Conservation (phyloP, 2,888 invertebrate genomes). For the Leucoma salicis region DNA sequence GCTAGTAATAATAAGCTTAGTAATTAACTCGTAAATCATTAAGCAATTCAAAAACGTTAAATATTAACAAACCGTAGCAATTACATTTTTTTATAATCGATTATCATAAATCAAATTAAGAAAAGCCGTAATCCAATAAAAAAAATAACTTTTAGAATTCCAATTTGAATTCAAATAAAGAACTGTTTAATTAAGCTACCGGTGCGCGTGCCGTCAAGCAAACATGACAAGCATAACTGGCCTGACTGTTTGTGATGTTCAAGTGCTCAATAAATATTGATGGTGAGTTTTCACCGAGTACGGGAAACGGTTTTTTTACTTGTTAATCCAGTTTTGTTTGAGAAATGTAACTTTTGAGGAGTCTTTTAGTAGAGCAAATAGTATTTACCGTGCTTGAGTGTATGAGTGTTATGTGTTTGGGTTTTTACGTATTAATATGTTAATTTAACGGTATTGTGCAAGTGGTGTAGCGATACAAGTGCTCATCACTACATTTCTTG, state of each 20-base stretch:
- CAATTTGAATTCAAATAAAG: conserved; percentile 31
- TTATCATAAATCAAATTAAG: too few relatives aligned
- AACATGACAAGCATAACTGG: conserved; percentile 29
- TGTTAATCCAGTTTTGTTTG: conserved; percentile 15
- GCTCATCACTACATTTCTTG: too few relatives aligned
- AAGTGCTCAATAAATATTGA: conserved; percentile 37
- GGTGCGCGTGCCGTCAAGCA: conserved; percentile 45
- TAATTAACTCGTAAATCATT: too few relatives aligned
- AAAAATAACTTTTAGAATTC: conserved; percentile 13
- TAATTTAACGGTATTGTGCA: not conserved
- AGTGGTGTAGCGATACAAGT: too few relatives aligned
- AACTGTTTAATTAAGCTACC: conserved; percentile 35
- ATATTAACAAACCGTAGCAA: too few relatives aligned
- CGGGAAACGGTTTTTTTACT: conserved; percentile 18
- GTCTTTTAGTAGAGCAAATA: not conserved
- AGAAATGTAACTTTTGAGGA: conserved; percentile 24
- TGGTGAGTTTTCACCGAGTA: conserved; percentile 28
- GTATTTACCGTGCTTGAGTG: not conserved
- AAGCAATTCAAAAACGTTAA: too few relatives aligned
- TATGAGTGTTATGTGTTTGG: not conserved
- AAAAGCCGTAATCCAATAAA: not conserved
- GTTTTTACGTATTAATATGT: not conserved
- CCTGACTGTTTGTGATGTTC: conserved; percentile 25
- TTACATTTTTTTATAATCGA: too few relatives aligned
- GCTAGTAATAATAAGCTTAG: too few relatives aligned